Percentiles rank a stretch among this genome's conserved stretches.
Evolutionary conservation across 2,797 vertebrate genomes (phyloP).

Genomic region (Harpagifer antarcticus): DNA sequence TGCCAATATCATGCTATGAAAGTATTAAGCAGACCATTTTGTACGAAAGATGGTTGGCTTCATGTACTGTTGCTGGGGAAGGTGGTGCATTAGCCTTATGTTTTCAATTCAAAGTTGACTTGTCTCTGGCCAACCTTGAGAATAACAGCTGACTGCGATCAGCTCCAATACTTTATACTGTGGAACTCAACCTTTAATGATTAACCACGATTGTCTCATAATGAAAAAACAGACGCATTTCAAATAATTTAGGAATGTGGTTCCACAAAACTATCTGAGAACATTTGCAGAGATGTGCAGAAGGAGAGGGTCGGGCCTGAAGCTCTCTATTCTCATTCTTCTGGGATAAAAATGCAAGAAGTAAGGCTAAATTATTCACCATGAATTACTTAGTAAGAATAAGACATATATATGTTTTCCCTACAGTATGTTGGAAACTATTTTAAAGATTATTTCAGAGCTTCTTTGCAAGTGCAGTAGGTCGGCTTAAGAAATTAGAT

Average conservation of each 20-base stretch:
- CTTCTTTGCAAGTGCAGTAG: not conserved
- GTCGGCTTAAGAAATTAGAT: not conserved
- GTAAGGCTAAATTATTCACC: conserved; percentile 61
- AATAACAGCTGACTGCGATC: not conserved
- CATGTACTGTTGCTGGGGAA: not conserved
- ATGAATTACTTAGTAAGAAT: conserved; percentile 32
- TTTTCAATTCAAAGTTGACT: conserved; percentile 1
- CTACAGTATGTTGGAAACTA: not conserved
- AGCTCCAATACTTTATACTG: not conserved
- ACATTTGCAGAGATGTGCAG: conserved; percentile 4
- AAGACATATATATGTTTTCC: not conserved
- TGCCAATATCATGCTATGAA: not conserved
- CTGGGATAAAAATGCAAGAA: conserved; percentile 37
- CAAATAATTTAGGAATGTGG: conserved; percentile 10
- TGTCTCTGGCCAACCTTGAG: not conserved
- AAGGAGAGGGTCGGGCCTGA: not conserved
- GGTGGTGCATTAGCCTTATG: not conserved
- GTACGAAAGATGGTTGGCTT: not conserved
- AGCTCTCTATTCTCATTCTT: conserved; percentile 19
- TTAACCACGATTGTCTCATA: conserved; percentile 3
- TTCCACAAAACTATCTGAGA: conserved; percentile 11
- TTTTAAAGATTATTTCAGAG: not conserved
- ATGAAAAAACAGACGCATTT: not conserved
- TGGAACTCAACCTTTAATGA: not conserved
- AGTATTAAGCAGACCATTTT: conserved; percentile 2